These are phyloP conservation scores for Drosophila kanapiae DNA, from an alignment of 1,140 invertebrate species.

Conservation along the genomic window DNA sequence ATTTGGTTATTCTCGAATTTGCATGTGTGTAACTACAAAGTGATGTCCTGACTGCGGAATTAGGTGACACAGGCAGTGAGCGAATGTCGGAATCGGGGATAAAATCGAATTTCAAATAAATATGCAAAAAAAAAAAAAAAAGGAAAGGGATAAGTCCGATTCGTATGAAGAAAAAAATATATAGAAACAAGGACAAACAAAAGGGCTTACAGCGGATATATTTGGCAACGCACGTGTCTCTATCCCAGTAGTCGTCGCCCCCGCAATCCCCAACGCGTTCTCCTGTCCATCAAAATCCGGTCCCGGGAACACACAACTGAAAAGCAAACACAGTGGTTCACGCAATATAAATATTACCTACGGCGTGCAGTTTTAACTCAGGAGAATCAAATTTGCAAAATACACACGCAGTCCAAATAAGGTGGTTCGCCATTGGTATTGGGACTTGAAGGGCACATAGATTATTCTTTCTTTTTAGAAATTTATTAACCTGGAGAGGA, in stretches of 20 bases:
- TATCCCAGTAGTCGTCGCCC: conserved; percentile 1
- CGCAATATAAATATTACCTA: conserved; percentile 76
- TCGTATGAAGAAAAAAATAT: conserved; percentile 71
- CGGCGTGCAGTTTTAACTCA: conserved; percentile 33
- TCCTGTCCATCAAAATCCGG: conserved; percentile 20
- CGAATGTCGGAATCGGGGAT: conserved; percentile 9
- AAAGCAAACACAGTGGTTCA: conserved; percentile 73
- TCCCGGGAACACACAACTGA: conserved; percentile 20
- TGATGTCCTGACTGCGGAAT: conserved; percentile 34
- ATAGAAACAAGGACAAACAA: conserved; percentile 55
- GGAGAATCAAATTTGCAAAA: conserved; percentile 66
- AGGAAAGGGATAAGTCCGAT: conserved; percentile 60
- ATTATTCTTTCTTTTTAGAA: too few species aligned
- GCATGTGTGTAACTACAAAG: conserved; percentile 15
- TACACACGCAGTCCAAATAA: conserved; percentile 19
- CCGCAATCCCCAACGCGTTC: not conserved
- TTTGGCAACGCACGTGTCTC: conserved; percentile 54
- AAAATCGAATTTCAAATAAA: conserved; percentile 75
- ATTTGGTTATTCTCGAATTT: conserved; percentile 22
- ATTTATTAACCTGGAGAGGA: too few species aligned
- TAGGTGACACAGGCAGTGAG: conserved; percentile 16
- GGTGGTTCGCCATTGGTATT: not conserved
- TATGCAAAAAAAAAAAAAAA: conserved; percentile 44
- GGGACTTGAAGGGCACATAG: too few species aligned
- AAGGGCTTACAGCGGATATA: conserved; percentile 75